Conservation (phyloP, 2,797 vertebrate species). For the Anomalospiza imberbis region DNA sequence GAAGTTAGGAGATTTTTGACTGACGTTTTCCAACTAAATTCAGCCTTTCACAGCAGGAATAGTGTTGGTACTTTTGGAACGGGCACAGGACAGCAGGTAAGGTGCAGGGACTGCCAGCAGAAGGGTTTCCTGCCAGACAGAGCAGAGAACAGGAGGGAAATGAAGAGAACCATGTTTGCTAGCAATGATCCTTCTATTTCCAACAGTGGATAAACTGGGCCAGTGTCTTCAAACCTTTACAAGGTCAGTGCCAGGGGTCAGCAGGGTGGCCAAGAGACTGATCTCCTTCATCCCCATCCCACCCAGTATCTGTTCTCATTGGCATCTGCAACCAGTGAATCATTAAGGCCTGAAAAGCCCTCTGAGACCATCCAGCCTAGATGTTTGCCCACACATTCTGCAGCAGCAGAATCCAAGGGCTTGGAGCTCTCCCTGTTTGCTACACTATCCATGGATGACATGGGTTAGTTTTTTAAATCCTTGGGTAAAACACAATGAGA, state of each 20-base stretch:
- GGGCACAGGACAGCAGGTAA: background rate
- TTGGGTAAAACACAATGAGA: background rate
- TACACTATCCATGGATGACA: background rate
- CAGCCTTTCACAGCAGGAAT: background rate
- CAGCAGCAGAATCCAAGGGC: background rate
- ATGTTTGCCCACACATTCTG: background rate
- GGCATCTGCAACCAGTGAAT: fast-evolving
- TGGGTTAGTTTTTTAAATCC: background rate
- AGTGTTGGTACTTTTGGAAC: background rate
- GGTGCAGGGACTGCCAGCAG: background rate
- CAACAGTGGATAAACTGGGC: background rate
- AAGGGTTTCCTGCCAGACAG: background rate
- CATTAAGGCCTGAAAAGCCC: background rate
- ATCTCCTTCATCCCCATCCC: fast-evolving
- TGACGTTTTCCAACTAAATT: background rate
- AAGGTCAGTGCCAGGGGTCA: background rate
- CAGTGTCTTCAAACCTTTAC: background rate
- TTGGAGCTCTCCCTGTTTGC: background rate
- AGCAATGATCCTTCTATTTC: background rate
- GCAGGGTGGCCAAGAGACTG: fast-evolving
- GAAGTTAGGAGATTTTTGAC: background rate
- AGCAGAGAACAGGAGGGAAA: background rate
- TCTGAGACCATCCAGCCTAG: background rate
- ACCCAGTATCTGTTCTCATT: background rate
- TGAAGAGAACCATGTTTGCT: background rate